These are phyloP conservation scores for Netta rufina DNA, from an alignment of 2,797 vertebrate genomes.

Conservation along the genomic window DNA sequence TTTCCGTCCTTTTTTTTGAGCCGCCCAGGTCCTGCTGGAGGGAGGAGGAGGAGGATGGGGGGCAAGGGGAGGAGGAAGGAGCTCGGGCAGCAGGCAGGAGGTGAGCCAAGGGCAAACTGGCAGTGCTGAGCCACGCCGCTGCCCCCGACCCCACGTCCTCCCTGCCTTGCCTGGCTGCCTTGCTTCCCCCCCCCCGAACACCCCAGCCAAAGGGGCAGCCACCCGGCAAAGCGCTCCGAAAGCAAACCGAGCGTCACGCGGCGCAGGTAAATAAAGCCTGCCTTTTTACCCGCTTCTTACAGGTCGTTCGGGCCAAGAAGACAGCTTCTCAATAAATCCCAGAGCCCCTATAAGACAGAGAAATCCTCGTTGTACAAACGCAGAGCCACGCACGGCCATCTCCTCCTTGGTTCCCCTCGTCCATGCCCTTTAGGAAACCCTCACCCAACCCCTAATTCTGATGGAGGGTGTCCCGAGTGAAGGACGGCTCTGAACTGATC, in stretches of 20 bases:
- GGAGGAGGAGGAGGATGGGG: not conserved
- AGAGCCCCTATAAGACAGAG: not conserved
- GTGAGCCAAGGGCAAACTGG: not conserved
- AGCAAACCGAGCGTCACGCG: not conserved
- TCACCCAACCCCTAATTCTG: not conserved
- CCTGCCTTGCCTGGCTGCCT: not conserved
- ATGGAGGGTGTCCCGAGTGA: not conserved
- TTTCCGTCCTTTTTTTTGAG: not conserved
- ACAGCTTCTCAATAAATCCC: not conserved
- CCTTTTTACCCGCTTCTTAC: not conserved
- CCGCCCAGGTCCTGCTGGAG: not conserved
- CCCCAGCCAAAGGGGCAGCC: not conserved
- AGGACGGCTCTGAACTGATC: conserved; percentile 1
- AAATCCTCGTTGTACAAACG: not conserved
- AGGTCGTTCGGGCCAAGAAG: not conserved
- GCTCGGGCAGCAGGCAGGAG: not conserved
- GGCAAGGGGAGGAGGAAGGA: not conserved
- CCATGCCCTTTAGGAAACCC: conserved; percentile 25
- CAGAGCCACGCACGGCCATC: conserved; percentile 1
- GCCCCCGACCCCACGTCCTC: not conserved
- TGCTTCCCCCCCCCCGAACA: not conserved
- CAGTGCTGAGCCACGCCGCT: not conserved
- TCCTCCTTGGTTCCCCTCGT: conserved; percentile 15
- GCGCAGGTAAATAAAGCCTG: not conserved
- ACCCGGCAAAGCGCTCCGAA: not conserved